Percentiles rank a stretch among this genome's conserved stretches.
Evolutionary conservation across 2,113 vertebrate genomes (phyloP).

Genomic region (Elachura formosa): DNA sequence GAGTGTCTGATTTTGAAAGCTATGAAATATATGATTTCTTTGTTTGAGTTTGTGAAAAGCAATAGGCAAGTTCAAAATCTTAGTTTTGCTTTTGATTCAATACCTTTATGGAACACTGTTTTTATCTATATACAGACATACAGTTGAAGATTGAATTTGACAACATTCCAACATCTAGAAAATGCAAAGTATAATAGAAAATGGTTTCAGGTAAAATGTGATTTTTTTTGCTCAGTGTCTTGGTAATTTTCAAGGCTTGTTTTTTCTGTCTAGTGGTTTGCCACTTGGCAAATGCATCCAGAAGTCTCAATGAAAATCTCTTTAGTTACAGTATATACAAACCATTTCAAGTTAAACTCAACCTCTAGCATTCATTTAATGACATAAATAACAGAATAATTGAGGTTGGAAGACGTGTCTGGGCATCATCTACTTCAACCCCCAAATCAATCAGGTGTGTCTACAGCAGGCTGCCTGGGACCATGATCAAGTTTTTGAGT

Average conservation of each 20-base stretch:
- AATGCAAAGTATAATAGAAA: neutral
- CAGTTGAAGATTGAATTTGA: neutral
- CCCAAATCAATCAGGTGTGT: fast-evolving
- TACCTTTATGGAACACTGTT: neutral
- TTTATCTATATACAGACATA: neutral
- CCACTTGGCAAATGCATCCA: neutral
- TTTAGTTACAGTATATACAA: neutral
- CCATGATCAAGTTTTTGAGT: neutral
- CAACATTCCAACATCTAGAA: neutral
- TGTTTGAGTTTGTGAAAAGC: neutral
- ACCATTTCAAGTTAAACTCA: neutral
- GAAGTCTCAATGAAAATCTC: neutral
- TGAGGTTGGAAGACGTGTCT: neutral
- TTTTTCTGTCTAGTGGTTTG: neutral
- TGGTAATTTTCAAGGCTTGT: neutral
- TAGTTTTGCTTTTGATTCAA: neutral
- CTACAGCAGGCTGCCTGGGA: neutral
- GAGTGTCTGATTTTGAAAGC: neutral
- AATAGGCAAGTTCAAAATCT: neutral
- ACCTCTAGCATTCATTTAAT: neutral
- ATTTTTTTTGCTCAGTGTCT: neutral
- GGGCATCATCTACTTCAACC: neutral
- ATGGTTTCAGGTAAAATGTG: neutral
- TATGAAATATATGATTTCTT: neutral
- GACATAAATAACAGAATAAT: neutral